A percentile compares a stretch with the other conserved stretches of the same genome.
phyloP scores from a whole-genome alignment of 2,797 vertebrate genomes.

The Sebastes goodei region DNA sequence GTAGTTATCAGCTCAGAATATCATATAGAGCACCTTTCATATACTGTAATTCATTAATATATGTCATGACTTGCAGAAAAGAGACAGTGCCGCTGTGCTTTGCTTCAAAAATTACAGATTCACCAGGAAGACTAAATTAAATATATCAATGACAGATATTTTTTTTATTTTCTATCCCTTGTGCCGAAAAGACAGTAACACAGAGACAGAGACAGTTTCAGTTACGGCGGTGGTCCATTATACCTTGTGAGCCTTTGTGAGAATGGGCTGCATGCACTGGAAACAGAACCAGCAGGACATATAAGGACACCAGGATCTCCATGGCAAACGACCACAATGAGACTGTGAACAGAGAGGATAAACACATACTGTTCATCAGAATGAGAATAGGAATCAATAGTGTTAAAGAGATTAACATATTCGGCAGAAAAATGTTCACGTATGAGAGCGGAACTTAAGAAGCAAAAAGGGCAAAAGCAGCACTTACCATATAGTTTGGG shows the following conservation, averaged over 20 bases:
- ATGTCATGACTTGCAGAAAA: neutral
- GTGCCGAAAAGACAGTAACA: neutral
- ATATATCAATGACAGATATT: neutral
- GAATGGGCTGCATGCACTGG: neutral
- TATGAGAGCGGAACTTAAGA: neutral
- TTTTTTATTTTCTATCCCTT: neutral
- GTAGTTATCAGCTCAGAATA: neutral
- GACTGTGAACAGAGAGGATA: constrained; percentile 21
- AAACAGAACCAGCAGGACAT: constrained; percentile 34
- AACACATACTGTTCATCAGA: neutral
- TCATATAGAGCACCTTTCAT: neutral
- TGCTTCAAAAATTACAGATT: neutral
- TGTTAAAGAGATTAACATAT: neutral
- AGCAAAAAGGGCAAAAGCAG: neutral
- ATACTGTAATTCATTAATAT: neutral
- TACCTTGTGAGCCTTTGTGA: constrained; percentile 30
- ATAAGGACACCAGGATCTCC: constrained; percentile 16
- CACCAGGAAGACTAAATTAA: neutral
- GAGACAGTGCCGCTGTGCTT: neutral
- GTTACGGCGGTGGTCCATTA: neutral
- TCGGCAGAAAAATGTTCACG: neutral
- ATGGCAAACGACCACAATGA: neutral
- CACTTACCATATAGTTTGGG: neutral
- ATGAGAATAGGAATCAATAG: neutral
- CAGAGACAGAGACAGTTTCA: neutral